Base-by-base conservation (phyloP, 2,113 vertebrate genomes). In the Sisor rabdophorus region DNA sequence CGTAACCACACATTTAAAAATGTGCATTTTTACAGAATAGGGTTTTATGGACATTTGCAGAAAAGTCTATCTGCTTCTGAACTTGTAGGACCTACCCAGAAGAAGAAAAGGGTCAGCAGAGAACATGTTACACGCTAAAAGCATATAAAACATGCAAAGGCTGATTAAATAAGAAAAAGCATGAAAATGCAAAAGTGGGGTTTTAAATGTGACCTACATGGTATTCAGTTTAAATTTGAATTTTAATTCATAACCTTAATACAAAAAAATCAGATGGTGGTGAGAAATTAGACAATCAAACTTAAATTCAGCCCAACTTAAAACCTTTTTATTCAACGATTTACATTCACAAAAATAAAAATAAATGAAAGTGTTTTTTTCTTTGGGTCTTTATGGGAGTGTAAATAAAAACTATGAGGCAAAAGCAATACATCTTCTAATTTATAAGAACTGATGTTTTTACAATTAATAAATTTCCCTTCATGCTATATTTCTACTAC, bases 161-260 rank as follows among this genome's bases (percentile, higher is more conserved):
- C 87, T 89, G 89, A 87, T 87, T 86, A 87, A 85, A 85, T 82
- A 86, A 68, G 52, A 84, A 84, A 87, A 86, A 75, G 85, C 80
- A 85, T 86, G 88, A 91, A 89, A 86, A 86, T 88, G 85, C 85
- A 64, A 78, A 84, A 79, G 85, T 81, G 85, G 84, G 85, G 81
- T 84, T 83, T 80, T 64, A 69, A 83, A 91, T 87, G 89, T 85
- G 88, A 88, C 83, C 86, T 89, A 83, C 87, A 89, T 90, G 89
- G 90, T 89, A 90, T 90, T 88, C 76, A 85, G 84, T 56, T n/a
- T 83, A n/a, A n/a, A n/a, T n/a, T n/a, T n/a, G n/a, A n/a, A n/a
- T n/a, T n/a, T 67, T 70, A 74, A 15, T 69, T 32, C 22, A 32
- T 26, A 12, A 32, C 24, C 9, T 71, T 71, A 56, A 58, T n/a